Conservation (phyloP, 2,113 vertebrate species). For the Paraplagusia blochii region DNA sequence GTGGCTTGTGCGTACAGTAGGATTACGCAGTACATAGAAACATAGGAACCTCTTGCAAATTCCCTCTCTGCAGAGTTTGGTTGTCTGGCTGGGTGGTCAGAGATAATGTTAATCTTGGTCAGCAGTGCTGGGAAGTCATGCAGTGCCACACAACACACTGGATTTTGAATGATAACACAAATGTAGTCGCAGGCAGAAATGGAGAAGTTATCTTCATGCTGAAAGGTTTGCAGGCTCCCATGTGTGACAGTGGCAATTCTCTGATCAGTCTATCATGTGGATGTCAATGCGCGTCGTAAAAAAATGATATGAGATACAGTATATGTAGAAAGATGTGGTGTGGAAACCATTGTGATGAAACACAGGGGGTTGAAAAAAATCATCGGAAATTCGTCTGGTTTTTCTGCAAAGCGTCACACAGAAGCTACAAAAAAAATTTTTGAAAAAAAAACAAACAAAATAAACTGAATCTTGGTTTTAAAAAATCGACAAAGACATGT, state of each 20-base stretch:
- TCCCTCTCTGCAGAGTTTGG: constrained; percentile 70
- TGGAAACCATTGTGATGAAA: neutral
- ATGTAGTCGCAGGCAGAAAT: constrained; percentile 61
- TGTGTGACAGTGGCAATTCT: constrained; percentile 55
- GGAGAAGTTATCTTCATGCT: constrained; percentile 60
- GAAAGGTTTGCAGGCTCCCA: constrained; percentile 59
- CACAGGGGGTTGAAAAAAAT: too few species aligned
- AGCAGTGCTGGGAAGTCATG: constrained; percentile 63
- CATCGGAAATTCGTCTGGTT: neutral
- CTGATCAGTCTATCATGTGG: constrained; percentile 37
- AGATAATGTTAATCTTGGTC: constrained; percentile 79
- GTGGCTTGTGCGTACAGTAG: constrained; percentile 17
- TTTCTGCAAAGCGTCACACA: neutral
- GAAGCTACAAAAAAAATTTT: too few species aligned
- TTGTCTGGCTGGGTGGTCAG: constrained; percentile 68
- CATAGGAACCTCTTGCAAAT: constrained; percentile 58
- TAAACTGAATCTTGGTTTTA: too few species aligned
- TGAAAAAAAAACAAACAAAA: too few species aligned
- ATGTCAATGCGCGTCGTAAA: constrained; percentile 38
- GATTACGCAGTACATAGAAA: constrained; percentile 39
- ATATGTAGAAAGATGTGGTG: too few species aligned
- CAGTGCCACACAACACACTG: constrained; percentile 63
- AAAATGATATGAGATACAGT: constrained; percentile 23
- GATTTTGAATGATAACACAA: constrained; percentile 65
- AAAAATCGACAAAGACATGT: too few species aligned